Evolutionary conservation across 2,888 invertebrate genomes (phyloP).

Genomic region (Abrostola tripartita): DNA sequence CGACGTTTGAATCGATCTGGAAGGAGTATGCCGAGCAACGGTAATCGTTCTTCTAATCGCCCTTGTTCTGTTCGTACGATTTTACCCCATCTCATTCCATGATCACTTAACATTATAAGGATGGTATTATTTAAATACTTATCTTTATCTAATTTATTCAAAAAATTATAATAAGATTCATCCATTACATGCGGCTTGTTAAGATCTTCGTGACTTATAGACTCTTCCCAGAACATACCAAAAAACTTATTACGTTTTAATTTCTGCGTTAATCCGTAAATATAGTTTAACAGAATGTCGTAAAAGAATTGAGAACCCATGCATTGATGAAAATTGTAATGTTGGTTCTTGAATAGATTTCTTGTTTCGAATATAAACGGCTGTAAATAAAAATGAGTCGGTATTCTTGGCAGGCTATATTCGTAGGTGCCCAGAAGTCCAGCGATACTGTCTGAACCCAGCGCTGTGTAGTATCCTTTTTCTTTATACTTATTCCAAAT

Average conservation of each 20-base stretch:
- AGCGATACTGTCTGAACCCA: slow-evolving; percentile 92
- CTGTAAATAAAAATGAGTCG: slow-evolving; percentile 94
- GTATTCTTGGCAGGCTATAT: slow-evolving; percentile 88
- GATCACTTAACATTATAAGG: slow-evolving; percentile 94
- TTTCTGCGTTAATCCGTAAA: slow-evolving; percentile 88
- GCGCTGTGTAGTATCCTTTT: slow-evolving; percentile 91
- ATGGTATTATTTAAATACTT: slow-evolving; percentile 90
- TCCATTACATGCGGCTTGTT: slow-evolving; percentile 93
- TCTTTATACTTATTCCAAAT: slow-evolving; percentile 93
- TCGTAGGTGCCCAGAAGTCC: slow-evolving; percentile 61
- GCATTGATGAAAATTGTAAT: slow-evolving; percentile 89
- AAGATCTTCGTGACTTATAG: slow-evolving; percentile 93
- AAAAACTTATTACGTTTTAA: slow-evolving; percentile 90
- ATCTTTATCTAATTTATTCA: slow-evolving; percentile 82
- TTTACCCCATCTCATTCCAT: slow-evolving; percentile 95
- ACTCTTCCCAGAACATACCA: slow-evolving; percentile 94
- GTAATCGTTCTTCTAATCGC: slow-evolving; percentile 94
- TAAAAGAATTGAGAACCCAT: slow-evolving; percentile 90
- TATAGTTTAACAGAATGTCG: slow-evolving; percentile 91
- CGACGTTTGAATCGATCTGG: slow-evolving; percentile 91
- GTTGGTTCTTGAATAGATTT: slow-evolving; percentile 88
- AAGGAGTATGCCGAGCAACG: slow-evolving; percentile 91
- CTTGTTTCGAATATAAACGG: slow-evolving; percentile 90
- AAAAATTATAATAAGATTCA: slow-evolving; percentile 86
- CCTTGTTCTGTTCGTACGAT: slow-evolving; percentile 94